Percentiles rank a stretch among this genome's conserved stretches.
These are phyloP conservation scores for Chamaetylas fuelleborni DNA, from an alignment of 2,113 vertebrate genomes.

Conservation along the genomic window DNA sequence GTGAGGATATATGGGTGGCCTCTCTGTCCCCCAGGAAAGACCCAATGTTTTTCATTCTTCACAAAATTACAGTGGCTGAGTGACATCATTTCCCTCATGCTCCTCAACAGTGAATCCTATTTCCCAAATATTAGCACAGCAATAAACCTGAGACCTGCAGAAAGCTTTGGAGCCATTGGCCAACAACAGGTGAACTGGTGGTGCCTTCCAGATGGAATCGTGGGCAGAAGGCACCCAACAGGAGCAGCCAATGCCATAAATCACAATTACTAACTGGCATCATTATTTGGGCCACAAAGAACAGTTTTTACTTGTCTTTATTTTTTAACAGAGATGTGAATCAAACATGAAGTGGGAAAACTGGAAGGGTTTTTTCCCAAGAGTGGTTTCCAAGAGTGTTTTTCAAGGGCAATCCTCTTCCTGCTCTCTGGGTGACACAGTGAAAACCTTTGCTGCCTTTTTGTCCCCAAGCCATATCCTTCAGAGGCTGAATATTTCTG, in stretches of 20 bases:
- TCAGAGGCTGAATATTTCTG: not conserved
- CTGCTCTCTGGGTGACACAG: accelerated
- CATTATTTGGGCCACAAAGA: not conserved
- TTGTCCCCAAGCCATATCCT: not conserved
- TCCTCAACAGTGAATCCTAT: not conserved
- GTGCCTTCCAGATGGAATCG: not conserved
- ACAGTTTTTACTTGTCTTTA: not conserved
- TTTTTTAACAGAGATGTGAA: not conserved
- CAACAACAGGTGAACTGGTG: accelerated
- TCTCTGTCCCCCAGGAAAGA: not conserved
- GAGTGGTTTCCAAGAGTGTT: not conserved
- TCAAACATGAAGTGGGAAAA: not conserved
- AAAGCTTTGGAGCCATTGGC: not conserved
- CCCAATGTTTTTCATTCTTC: not conserved
- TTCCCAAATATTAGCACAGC: not conserved
- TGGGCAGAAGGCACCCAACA: not conserved
- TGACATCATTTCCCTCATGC: not conserved
- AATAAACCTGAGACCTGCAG: not conserved
- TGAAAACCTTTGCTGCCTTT: not conserved
- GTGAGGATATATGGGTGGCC: not conserved
- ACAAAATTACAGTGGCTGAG: not conserved
- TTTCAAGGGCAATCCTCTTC: not conserved
- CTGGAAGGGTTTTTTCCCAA: not conserved
- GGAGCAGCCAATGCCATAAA: not conserved
- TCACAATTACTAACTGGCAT: too few species aligned